Percentiles rank a stretch among this genome's conserved stretches.
These are phyloP conservation scores for Bovichtus diacanthus DNA, from an alignment of 2,797 vertebrate genomes.

Conservation along the genomic window DNA sequence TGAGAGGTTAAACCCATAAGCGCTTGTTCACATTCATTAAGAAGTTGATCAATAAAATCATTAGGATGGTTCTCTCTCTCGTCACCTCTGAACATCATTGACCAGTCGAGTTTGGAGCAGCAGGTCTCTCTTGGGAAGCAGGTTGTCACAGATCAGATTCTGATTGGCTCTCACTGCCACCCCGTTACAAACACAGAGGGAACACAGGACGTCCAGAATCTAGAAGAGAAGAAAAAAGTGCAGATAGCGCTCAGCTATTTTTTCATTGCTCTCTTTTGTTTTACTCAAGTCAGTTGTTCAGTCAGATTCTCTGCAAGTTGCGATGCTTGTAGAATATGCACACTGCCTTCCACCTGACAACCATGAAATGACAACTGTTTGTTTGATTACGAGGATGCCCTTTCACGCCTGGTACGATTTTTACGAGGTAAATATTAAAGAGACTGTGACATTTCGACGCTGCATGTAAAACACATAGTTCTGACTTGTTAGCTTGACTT, in stretches of 20 bases:
- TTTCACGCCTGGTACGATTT: slow-evolving; percentile 45
- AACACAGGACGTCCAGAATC: slow-evolving; percentile 97
- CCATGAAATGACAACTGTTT: slow-evolving; percentile 58
- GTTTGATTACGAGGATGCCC: slow-evolving; percentile 66
- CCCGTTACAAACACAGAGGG: slow-evolving; percentile 97
- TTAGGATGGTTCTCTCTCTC: background rate
- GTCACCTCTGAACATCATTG: slow-evolving; percentile 96
- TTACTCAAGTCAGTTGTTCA: background rate
- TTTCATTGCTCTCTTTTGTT: too few relatives aligned
- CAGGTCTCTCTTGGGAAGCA: slow-evolving; percentile 95
- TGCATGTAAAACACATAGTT: slow-evolving; percentile 40
- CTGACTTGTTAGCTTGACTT: slow-evolving; percentile 11
- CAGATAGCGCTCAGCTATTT: too few relatives aligned
- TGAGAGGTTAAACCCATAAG: background rate
- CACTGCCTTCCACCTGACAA: slow-evolving; percentile 32
- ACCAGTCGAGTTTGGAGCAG: slow-evolving; percentile 96
- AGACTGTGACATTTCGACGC: slow-evolving; percentile 41
- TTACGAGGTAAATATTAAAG: slow-evolving; percentile 52
- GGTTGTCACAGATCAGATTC: slow-evolving; percentile 97
- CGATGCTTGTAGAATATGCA: background rate
- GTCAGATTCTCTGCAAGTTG: slow-evolving; percentile 13
- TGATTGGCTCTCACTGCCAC: slow-evolving; percentile 98
- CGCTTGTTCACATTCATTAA: background rate
- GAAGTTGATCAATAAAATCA: background rate
- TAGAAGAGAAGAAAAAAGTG: slow-evolving; percentile 64